These are phyloP conservation scores for Hemiscyllium ocellatum DNA, from an alignment of 2,113 vertebrate genomes.

Conservation along the genomic window DNA sequence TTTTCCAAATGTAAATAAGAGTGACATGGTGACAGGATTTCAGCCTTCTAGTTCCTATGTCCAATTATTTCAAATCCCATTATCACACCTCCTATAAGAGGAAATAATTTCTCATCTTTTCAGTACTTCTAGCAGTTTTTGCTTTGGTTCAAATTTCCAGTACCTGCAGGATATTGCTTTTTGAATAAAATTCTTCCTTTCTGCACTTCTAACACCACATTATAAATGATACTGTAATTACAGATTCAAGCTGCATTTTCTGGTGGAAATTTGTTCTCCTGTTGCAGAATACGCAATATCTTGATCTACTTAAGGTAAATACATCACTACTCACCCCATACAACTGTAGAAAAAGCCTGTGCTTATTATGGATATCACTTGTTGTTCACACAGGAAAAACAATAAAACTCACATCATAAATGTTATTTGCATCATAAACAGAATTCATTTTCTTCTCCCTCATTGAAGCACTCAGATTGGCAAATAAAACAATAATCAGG, in stretches of 20 bases:
- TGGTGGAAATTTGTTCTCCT: not conserved
- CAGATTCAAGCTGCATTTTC: not conserved
- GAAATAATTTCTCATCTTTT: not conserved
- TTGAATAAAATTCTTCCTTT: not conserved
- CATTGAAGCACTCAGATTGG: too few relatives aligned
- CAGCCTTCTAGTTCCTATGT: not conserved
- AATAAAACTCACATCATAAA: not conserved
- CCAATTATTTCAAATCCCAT: not conserved
- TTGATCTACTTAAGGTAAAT: not conserved
- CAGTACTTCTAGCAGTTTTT: not conserved
- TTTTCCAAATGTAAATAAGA: too few relatives aligned
- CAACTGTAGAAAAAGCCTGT: not conserved
- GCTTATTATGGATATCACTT: not conserved
- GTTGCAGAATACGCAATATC: not conserved
- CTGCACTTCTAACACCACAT: not conserved
- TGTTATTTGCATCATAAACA: not conserved
- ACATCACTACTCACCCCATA: not conserved
- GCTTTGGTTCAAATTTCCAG: not conserved
- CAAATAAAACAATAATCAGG: too few relatives aligned
- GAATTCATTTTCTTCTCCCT: not conserved
- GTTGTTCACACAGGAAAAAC: not conserved
- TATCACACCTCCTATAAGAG: not conserved
- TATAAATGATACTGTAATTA: not conserved
- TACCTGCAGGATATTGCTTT: not conserved
- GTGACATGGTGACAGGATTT: too few relatives aligned